Percentiles rank a stretch among this genome's conserved stretches.
Conservation (phyloP, 1,140 invertebrate genomes). For the Gyrodactylus bullatarudis region DNA sequence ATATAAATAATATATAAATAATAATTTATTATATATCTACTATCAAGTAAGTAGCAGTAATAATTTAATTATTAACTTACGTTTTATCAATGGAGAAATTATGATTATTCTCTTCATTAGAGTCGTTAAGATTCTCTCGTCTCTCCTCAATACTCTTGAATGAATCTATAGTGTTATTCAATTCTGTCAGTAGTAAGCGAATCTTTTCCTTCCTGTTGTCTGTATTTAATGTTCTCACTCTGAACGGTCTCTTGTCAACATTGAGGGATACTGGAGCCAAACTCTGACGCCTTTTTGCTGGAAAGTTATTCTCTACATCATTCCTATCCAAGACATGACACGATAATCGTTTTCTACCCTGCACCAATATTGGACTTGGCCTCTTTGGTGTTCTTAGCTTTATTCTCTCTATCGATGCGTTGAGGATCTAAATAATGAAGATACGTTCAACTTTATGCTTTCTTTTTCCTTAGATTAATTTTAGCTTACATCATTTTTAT, state of each 20-base stretch:
- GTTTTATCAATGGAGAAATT: too few relatives aligned
- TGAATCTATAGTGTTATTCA: not conserved
- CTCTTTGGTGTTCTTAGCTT: not conserved
- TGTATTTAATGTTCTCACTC: not conserved
- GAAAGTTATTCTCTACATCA: not conserved
- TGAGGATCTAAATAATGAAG: not conserved
- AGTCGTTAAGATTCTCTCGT: not conserved
- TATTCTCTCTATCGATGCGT: not conserved
- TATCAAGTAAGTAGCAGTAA: too few relatives aligned
- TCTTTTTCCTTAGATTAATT: too few relatives aligned
- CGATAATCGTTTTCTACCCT: not conserved
- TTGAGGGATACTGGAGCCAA: not conserved
- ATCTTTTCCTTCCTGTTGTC: not conserved
- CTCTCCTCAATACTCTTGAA: not conserved
- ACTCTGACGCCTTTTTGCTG: not conserved
- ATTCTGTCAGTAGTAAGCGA: not conserved
- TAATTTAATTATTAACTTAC: too few relatives aligned
- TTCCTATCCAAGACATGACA: not conserved
- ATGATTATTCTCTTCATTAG: not conserved
- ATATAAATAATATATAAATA: too few relatives aligned
- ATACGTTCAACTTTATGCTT: too few relatives aligned
- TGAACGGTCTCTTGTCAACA: not conserved
- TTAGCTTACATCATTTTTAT: too few relatives aligned
- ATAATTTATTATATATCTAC: too few relatives aligned
- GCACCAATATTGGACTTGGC: not conserved